Base-by-base conservation (phyloP, 1,140 invertebrate genomes). In the Drosophila nikananu region DNA sequence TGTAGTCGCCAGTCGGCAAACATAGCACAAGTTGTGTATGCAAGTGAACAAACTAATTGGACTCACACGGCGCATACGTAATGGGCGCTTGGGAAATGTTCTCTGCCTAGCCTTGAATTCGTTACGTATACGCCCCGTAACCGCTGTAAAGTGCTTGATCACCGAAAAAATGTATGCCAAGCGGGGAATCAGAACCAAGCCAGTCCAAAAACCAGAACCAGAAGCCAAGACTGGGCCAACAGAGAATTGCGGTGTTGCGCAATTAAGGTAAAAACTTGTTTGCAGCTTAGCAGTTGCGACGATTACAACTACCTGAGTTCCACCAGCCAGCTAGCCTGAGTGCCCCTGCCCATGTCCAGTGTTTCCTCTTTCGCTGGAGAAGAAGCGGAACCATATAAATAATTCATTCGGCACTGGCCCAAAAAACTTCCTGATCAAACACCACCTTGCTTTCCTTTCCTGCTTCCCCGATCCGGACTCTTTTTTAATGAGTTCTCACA, bases 11-110 rank as follows among this genome's bases (percentile, higher is more conserved):
- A 27, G 44, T 46, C 44, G 44, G 44, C 25, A 68, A 35, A 70
- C 64, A 70, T 58, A 7, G 44, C 66, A 32, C 51, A 58, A 2
- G 25, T n/a, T 37, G 32, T 68, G 55, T 68, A 60, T 77, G 72
- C 70, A 63, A 72, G 60, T 60, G 39, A 46, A 61, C 44, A 65
- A 80, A 59, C 86, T 87, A 87, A 87, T 87, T 87, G 84, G 81
- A 73, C 81, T 83, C 84, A 89, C 86, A 87, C 81, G 84, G 84
- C 80, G 83, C 66, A 87, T 89, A 89, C 84, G 84, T 89, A 87
- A 87, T 87, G 42, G 44, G 81, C 66, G 84, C 86, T 79, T 87
- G 84, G 84, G 84, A 87, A 87, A 90, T 89, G 65, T 76, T 75
- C 80, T 75, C 41, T 60, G 67, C 54, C 55, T 48, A 59, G 74